phyloP scores from a whole-genome alignment of 2,888 invertebrate genomes.

The Hyposoter dolosus region DNA sequence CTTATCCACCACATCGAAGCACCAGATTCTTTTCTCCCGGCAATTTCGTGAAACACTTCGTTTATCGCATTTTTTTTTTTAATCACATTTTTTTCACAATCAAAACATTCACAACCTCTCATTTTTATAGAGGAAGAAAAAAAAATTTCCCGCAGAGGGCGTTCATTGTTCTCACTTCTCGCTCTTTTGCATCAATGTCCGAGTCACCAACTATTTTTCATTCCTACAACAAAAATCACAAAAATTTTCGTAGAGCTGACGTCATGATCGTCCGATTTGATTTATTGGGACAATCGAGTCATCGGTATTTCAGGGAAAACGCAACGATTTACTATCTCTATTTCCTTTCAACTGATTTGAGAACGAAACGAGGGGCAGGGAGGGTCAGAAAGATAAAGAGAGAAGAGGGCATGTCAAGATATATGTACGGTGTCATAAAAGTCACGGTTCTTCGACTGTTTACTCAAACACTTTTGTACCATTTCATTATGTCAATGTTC shows the following conservation, averaged over 20 bases:
- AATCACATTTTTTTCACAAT: conserved; percentile 26
- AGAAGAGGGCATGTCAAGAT: background rate
- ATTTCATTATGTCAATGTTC: background rate
- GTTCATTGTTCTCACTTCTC: conserved; percentile 53
- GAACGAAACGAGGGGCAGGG: background rate
- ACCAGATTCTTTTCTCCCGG: background rate
- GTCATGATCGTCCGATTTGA: conserved; percentile 25
- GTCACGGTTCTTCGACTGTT: background rate
- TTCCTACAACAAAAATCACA: conserved; percentile 20
- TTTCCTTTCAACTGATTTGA: conserved; percentile 33
- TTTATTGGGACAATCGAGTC: conserved; percentile 22
- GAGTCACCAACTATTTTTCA: conserved; percentile 29
- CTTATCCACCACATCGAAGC: background rate
- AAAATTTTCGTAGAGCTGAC: background rate
- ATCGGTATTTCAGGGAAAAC: conserved; percentile 9
- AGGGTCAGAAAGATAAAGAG: background rate
- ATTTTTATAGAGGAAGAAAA: background rate
- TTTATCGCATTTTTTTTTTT: background rate
- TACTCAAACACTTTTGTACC: background rate
- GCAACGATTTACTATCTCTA: conserved; percentile 41
- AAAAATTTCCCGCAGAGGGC: conserved; percentile 59
- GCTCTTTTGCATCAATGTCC: conserved; percentile 6
- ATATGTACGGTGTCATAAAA: background rate
- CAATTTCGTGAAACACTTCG: background rate
- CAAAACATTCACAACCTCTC: conserved; percentile 62